Base-by-base conservation (phyloP, 2,113 vertebrate genomes). In the Cinclus cinclus region DNA sequence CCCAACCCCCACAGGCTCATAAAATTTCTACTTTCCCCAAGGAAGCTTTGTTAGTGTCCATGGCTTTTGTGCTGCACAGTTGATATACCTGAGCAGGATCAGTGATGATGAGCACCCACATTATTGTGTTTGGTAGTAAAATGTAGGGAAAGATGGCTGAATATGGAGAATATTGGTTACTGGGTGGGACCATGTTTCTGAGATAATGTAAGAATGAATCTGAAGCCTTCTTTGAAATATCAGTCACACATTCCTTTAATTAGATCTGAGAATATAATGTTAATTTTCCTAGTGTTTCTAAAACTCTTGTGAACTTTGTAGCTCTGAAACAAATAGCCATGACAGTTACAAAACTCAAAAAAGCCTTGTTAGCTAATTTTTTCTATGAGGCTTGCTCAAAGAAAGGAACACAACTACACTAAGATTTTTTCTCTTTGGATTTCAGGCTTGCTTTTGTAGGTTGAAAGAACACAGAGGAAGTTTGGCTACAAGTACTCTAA, bases 91-190 rank as follows among this genome's bases (percentile, higher is more conserved):
- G 35, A 63, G 19, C 9, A 33, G 53, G 30, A 52, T 60, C 53
- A 47, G 6, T 0, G 2, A 8, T 22, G 19, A 11, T 37, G 42
- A 76, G 46, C 2, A 3, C 19, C 41, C 33, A 13, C 50, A 55
- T 33, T 28, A 39, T 12, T 42, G 7, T 53, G 17, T 39, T 83
- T 31, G 9, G 11, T 49, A 37, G 31, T 64, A 47, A 94, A 80
- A 42, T 33, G 18, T 2, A 58, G 37, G 24, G 53, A 69, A 89
- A 83, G 30, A 46, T 83, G 91, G 49, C 13, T 59, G 68, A 87
- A 80, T 82, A 81, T 60, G 50, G 49, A 90, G n/a, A 87, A 92
- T 83, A 67, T 33, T 58, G 65, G 25, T 41, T 90, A 53, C 58
- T 78, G 89, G 5, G 3, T 84, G 6, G 19, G 28, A 76, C 13